Conservation (phyloP, 2,888 invertebrate species). For the Drosophila fulvimacula region DNA sequence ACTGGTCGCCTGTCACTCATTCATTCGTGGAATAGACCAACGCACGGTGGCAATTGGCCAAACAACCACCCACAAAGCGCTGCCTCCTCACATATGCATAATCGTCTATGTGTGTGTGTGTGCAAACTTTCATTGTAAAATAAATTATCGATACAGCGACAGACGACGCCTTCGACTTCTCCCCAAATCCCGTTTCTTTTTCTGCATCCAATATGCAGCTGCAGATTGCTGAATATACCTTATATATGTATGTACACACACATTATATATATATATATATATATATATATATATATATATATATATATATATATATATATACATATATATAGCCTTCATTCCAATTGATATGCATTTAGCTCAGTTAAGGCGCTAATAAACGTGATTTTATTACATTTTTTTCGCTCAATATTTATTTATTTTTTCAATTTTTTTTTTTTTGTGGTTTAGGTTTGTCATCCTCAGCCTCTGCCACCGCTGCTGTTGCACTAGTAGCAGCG, state of each 20-base stretch:
- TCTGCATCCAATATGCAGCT: slow-evolving; percentile 41
- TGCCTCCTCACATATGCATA: neutral
- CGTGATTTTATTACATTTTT: slow-evolving; percentile 37
- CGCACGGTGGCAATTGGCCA: slow-evolving; percentile 37
- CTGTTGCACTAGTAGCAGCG: slow-evolving; percentile 33
- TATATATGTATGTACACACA: too few relatives aligned
- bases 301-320: too few relatives aligned
- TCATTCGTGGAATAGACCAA: slow-evolving; percentile 30
- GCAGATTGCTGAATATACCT: slow-evolving; percentile 38
- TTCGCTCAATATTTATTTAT: slow-evolving; percentile 3
- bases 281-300: too few relatives aligned
- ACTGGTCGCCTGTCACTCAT: slow-evolving; percentile 10
- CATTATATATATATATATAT: too few relatives aligned
- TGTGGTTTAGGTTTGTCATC: slow-evolving; percentile 48
- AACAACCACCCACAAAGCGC: slow-evolving; percentile 46
- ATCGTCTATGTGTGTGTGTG: too few relatives aligned
- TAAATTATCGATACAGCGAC: slow-evolving; percentile 37
- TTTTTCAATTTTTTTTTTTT: neutral
- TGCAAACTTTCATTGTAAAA: slow-evolving; percentile 45
- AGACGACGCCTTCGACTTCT: slow-evolving; percentile 15
- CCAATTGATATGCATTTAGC: slow-evolving; percentile 44
- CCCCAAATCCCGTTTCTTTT: slow-evolving; percentile 40
- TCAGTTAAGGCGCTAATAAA: slow-evolving; percentile 39
- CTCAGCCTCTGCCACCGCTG: slow-evolving; percentile 22
- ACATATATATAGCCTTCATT: slow-evolving; percentile 1